Base-by-base conservation (phyloP, 2,888 invertebrate species). In the Apamea crenata region DNA sequence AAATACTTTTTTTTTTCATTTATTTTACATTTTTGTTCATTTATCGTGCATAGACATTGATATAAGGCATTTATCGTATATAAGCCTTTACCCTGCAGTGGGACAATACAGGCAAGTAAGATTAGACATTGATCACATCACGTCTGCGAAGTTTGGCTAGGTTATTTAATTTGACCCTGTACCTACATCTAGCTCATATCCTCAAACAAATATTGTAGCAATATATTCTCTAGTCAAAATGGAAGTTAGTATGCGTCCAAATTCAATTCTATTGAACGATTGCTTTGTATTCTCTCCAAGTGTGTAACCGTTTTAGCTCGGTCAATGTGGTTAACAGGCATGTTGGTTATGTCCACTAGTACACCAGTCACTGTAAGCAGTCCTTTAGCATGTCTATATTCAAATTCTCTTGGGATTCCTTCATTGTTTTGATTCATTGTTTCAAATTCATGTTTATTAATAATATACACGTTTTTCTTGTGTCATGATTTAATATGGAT, bases 281-380 rank as follows among this genome's bases (percentile, higher is more conserved):
- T 69, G 72, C 32, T 72, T 66, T 75, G 83, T 83, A 82, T 82
- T 84, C 65, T 25, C 47, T 8, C n/a, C 47, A 25, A 63, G 32
- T 61, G 71, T 76, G 73, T 47, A 66, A 69, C 61, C 74, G 32
- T 66, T 84, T 47, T 44, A 70, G 73, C 75, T 83, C 69, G 75
- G 79, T 83, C 69, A 70, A 53, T 79, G 73, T 56, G 56, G 83
- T 50, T 67, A 66, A n/a, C 65, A 70, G 68, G 69, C 69, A 78
- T 73, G 66, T 75, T 29, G 50, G 65, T 44, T 56, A 75, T 74
- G 74, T 50, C 56, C 40, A 50, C 69, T 32, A 32, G 21, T 50
- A 66, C 68, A 50, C n/a, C 29, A 47, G 44, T 74, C 50, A 53
- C 18, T 73, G 29, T 14, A 50, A 29, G 3, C n/a, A 53, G 47